phyloP scores from a whole-genome alignment of 2,797 vertebrate species.

The Platalea minor region DNA sequence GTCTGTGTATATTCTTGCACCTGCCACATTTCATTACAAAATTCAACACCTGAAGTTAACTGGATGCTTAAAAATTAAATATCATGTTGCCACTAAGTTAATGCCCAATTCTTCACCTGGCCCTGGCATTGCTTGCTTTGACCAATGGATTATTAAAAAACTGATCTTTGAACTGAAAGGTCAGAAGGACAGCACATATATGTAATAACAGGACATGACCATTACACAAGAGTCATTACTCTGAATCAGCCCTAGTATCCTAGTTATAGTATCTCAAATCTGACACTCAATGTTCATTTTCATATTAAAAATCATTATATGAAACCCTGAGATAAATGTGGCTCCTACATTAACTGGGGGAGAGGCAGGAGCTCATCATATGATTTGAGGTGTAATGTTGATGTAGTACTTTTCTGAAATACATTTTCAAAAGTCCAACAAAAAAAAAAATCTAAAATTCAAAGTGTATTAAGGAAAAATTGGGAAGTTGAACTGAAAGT shows the following conservation, averaged over 20 bases:
- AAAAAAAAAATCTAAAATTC: background rate
- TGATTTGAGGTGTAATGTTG: background rate
- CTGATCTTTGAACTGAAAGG: background rate
- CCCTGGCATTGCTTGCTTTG: background rate
- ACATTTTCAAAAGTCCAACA: background rate
- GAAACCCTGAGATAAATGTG: background rate
- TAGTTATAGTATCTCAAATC: background rate
- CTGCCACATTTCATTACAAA: background rate
- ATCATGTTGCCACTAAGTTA: background rate
- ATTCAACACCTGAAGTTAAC: background rate
- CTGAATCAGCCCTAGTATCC: background rate
- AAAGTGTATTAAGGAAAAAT: background rate
- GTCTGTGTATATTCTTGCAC: background rate
- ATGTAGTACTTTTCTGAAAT: background rate
- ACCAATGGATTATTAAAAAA: background rate
- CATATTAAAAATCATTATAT: background rate
- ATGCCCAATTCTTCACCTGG: background rate
- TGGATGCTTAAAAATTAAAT: background rate
- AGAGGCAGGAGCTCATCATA: background rate
- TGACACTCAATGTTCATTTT: background rate
- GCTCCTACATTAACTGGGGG: background rate
- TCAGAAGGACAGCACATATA: background rate
- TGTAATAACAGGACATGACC: background rate
- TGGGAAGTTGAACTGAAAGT: background rate
- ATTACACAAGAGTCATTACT: background rate